These are phyloP conservation scores for Rhopalosiphum padi DNA, from an alignment of 1,140 invertebrate species.

Conservation along the genomic window DNA sequence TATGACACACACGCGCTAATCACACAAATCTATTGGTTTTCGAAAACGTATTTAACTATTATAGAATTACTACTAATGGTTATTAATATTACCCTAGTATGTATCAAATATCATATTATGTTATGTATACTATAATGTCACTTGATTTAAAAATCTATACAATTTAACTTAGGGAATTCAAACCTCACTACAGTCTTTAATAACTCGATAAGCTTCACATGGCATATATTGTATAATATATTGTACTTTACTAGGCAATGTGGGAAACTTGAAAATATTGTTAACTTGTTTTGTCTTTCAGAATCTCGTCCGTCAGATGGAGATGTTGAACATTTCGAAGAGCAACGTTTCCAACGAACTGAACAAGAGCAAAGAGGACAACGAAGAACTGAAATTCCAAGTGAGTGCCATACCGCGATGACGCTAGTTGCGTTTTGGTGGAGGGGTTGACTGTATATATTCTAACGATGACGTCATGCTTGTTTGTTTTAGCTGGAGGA, in stretches of 20 bases:
- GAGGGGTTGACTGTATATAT: not conserved
- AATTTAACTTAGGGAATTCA: too few relatives aligned
- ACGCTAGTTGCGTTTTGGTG: not conserved
- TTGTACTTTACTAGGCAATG: too few relatives aligned
- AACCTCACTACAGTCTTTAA: too few relatives aligned
- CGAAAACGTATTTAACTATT: not conserved
- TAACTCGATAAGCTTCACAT: too few relatives aligned
- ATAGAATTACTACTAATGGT: not conserved
- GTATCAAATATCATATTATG: too few relatives aligned
- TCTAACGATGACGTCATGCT: not conserved
- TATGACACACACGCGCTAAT: not conserved
- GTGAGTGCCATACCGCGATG: slow-evolving; percentile 64
- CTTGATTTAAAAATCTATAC: too few relatives aligned
- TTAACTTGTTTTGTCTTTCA: slow-evolving; percentile 62
- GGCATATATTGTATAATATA: too few relatives aligned
- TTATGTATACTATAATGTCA: too few relatives aligned
- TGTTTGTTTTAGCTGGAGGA: slow-evolving; percentile 73
- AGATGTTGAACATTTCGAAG: slow-evolving; percentile 71
- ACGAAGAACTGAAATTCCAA: slow-evolving; percentile 82
- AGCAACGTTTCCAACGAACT: slow-evolving; percentile 72
- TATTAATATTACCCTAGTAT: not conserved
- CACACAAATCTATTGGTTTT: not conserved
- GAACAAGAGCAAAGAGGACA: slow-evolving; percentile 77
- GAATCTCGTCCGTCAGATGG: slow-evolving; percentile 74
- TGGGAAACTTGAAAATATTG: not conserved